phyloP scores from a whole-genome alignment of 2,113 vertebrate genomes.

The Misgurnus mizolepis region DNA sequence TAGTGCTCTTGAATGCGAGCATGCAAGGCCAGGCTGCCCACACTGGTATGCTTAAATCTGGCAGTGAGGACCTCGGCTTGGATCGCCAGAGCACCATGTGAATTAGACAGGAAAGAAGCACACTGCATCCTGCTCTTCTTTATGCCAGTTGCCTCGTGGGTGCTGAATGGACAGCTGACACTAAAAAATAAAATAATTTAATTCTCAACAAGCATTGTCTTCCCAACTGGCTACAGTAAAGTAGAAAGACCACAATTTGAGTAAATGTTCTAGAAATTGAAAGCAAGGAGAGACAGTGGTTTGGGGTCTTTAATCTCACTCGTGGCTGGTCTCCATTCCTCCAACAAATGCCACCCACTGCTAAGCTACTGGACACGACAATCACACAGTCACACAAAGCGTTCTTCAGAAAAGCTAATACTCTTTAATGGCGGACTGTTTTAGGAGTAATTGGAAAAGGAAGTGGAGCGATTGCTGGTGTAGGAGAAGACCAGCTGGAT shows the following conservation, averaged over 20 bases:
- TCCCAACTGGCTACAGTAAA: slow-evolving; percentile 30
- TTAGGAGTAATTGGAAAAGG: slow-evolving; percentile 53
- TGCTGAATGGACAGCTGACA: neutral
- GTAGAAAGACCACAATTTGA: neutral
- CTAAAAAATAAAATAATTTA: neutral
- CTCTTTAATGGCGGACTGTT: slow-evolving; percentile 51
- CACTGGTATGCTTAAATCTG: slow-evolving; percentile 12
- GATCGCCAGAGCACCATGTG: neutral
- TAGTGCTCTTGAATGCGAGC: slow-evolving; percentile 42
- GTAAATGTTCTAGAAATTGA: neutral
- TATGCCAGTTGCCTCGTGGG: neutral
- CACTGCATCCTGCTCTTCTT: neutral
- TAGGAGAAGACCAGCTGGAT: slow-evolving; percentile 39
- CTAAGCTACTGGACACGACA: slow-evolving; percentile 43
- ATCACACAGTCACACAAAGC: slow-evolving; percentile 24
- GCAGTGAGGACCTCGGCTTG: neutral
- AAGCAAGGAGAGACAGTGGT: neutral
- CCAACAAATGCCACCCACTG: slow-evolving; percentile 44
- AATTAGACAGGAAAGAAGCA: slow-evolving; percentile 3
- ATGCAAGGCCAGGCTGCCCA: slow-evolving; percentile 35
- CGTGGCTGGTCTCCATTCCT: slow-evolving; percentile 31
- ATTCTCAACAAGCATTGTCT: neutral
- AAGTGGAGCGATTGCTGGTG: slow-evolving; percentile 38
- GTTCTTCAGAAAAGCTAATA: slow-evolving; percentile 40
- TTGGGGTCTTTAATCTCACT: slow-evolving; percentile 19